Evolutionary conservation across 1,140 invertebrate species (phyloP).

Genomic region (Trichogramma pretiosum): DNA sequence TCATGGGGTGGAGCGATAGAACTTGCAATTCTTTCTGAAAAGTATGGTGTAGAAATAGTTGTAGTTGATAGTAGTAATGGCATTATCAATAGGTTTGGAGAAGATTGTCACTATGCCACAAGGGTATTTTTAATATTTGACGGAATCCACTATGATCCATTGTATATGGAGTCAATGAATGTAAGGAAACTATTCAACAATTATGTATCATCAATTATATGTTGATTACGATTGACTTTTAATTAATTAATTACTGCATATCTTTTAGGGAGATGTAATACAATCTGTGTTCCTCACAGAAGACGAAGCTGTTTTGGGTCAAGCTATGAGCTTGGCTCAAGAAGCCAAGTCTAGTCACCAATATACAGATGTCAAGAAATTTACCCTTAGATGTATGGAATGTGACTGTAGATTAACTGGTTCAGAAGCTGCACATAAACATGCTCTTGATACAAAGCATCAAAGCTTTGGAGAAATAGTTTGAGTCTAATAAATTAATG

Average conservation of each 20-base stretch:
- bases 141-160: constrained; percentile 92
- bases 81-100: constrained; percentile 87
- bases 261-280: constrained; percentile 53
- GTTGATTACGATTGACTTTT: not conserved
- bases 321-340: constrained; percentile 74
- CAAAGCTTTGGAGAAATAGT: constrained; percentile 76
- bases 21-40: constrained; percentile 76
- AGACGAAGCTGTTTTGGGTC: constrained; percentile 61
- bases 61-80: constrained; percentile 86
- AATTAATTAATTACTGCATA: not conserved
- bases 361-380: constrained; percentile 82
- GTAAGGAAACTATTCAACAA: constrained; percentile 36
- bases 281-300: constrained; percentile 72
- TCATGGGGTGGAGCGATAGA: constrained; percentile 97
- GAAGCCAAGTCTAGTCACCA: constrained; percentile 82
- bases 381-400: constrained; percentile 71
- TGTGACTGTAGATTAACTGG: constrained; percentile 70
- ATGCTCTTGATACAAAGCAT: constrained; percentile 79
- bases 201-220: too few species aligned
- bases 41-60: constrained; percentile 86
- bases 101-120: constrained; percentile 77
- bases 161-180: constrained; percentile 70
- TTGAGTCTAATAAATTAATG: too few species aligned
- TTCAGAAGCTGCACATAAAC: constrained; percentile 68
- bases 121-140: constrained; percentile 89